These are phyloP conservation scores for Anguilla marmorata DNA, from an alignment of 2,797 vertebrate genomes.

Conservation along the genomic window DNA sequence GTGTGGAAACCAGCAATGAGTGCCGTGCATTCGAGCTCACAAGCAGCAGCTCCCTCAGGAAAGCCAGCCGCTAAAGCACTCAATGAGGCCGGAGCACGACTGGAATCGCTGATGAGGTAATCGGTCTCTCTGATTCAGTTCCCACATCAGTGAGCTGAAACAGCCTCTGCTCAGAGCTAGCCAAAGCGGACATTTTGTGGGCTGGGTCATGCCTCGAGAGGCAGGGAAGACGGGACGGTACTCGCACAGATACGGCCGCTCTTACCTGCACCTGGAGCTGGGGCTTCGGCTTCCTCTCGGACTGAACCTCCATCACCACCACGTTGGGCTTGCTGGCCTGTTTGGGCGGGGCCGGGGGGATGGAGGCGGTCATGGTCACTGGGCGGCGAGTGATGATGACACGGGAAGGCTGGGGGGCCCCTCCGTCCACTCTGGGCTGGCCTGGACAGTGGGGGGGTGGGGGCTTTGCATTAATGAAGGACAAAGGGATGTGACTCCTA, in stretches of 20 bases:
- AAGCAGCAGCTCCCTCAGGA: not conserved
- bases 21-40: not conserved
- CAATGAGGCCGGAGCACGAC: not conserved
- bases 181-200: not conserved
- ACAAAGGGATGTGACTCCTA: not conserved
- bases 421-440: slow-evolving; percentile 70
- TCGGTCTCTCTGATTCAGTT: not conserved
- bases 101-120: too few relatives aligned
- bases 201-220: not conserved
- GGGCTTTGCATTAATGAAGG: not conserved
- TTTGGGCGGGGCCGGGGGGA: slow-evolving; percentile 62
- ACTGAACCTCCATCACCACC: slow-evolving; percentile 67
- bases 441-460: slow-evolving; percentile 63
- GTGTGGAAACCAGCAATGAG: slow-evolving; percentile 34
- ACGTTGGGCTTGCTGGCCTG: slow-evolving; percentile 61
- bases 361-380: slow-evolving; percentile 69
- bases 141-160: not conserved
- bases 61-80: not conserved
- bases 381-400: slow-evolving; percentile 52
- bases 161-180: not conserved
- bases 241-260: not conserved
- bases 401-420: slow-evolving; percentile 59
- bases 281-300: slow-evolving; percentile 65
- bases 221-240: not conserved
- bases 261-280: slow-evolving; percentile 77